These are phyloP conservation scores for Atta colombica DNA, from an alignment of 1,140 invertebrate species.

Conservation along the genomic window DNA sequence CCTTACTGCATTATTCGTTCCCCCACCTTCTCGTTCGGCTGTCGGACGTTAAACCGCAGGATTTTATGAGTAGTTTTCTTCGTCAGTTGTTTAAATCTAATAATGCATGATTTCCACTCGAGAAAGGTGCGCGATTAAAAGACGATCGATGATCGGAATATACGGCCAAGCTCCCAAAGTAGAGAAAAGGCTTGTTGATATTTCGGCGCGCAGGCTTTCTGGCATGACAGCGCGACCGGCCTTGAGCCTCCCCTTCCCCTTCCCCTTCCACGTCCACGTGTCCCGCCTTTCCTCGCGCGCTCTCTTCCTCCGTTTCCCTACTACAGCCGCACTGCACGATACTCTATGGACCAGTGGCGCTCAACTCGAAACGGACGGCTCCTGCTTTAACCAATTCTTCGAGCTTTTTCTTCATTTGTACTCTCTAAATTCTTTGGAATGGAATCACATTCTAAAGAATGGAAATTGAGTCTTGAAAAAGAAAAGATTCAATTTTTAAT, in stretches of 20 bases:
- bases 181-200: conserved; percentile 82
- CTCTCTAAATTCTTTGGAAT: no score
- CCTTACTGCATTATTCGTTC: not conserved
- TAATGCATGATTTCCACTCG: not conserved
- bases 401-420: not conserved
- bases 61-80: not conserved
- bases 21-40: not conserved
- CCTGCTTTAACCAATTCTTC: not conserved
- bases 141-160: conserved; percentile 51
- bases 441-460: no score
- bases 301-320: conserved; percentile 36
- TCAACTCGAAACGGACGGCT: conserved; percentile 61
- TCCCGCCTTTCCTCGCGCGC: conserved; percentile 54
- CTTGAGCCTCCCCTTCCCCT: conserved; percentile 78
- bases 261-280: conserved; percentile 40
- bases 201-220: conserved; percentile 83
- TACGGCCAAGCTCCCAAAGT: conserved; percentile 63
- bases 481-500: no score
- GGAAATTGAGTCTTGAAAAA: no score
- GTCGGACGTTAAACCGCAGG: conserved; percentile 22
- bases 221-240: conserved; percentile 83
- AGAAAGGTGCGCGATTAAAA: conserved; percentile 21
- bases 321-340: conserved; percentile 64
- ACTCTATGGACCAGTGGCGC: conserved; percentile 71
- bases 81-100: not conserved